A percentile compares a stretch with the other conserved stretches of the same genome.
These are phyloP conservation scores for Resseliella maxima DNA, from an alignment of 2,888 invertebrate species.

Conservation along the genomic window DNA sequence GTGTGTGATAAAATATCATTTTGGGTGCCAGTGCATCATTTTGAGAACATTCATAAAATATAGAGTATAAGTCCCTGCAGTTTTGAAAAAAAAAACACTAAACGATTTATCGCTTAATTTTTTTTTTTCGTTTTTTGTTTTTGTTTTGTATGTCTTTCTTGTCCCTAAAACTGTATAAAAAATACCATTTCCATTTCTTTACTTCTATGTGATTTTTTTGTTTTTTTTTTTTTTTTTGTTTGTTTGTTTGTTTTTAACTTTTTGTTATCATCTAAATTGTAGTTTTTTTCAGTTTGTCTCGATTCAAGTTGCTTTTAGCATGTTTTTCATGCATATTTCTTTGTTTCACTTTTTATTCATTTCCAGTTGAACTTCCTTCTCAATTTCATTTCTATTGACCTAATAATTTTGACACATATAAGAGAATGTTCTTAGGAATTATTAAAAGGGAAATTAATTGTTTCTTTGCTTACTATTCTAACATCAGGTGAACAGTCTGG, in stretches of 20 bases:
- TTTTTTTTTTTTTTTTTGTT: neutral
- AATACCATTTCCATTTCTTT: constrained; percentile 22
- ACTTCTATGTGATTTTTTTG: neutral
- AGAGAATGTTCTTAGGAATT: constrained; percentile 19
- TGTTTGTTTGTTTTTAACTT: neutral
- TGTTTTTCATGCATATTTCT: too few species aligned
- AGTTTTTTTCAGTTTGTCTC: neutral
- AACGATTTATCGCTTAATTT: constrained; percentile 5
- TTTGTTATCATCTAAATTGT: neutral
- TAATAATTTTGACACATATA: too few species aligned
- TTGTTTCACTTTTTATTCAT: too few species aligned
- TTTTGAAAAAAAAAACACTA: neutral
- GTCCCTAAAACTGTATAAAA: constrained; percentile 46
- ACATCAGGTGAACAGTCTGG: constrained; percentile 23
- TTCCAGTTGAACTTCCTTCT: too few species aligned
- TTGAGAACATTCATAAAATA: constrained; percentile 22
- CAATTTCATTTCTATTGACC: too few species aligned
- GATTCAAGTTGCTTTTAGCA: neutral
- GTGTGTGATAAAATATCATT: neutral
- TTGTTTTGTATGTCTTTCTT: constrained; percentile 14
- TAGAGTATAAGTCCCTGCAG: constrained; percentile 47
- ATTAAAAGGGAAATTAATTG: neutral
- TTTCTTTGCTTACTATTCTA: neutral
- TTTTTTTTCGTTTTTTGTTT: neutral
- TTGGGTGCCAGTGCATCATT: neutral